Conservation (phyloP, 2,797 vertebrate species). For the Sebastes variabilis region DNA sequence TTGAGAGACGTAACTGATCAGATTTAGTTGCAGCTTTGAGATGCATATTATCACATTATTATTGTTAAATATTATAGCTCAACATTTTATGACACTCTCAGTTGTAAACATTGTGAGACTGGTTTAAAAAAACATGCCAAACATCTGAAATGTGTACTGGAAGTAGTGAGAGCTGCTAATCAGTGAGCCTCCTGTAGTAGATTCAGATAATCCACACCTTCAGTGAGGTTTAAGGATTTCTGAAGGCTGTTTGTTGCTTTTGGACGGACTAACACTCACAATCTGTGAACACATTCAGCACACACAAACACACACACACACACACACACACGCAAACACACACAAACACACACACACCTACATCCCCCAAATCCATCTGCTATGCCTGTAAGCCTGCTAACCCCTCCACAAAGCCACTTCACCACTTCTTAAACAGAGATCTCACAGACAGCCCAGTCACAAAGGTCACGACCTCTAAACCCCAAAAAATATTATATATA, state of each 20-base stretch:
- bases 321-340: not conserved
- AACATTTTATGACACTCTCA: not conserved
- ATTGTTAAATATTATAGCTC: not conserved
- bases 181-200: too few species aligned
- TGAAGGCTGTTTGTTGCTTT: constrained; percentile 18
- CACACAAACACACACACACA: not conserved
- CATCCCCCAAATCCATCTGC: constrained; percentile 37
- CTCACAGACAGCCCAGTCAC: not conserved
- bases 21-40: too few species aligned
- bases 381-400: constrained; percentile 27
- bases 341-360: not conserved
- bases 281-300: constrained; percentile 6
- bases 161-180: too few species aligned
- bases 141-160: too few species aligned
- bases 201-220: too few species aligned
- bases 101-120: not conserved
- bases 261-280: constrained; percentile 17
- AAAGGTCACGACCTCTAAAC: not conserved
- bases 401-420: constrained; percentile 21
- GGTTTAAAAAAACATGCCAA: too few species aligned
- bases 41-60: not conserved
- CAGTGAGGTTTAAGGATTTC: too few species aligned
- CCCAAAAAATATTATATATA: too few species aligned
- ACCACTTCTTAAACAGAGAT: constrained; percentile 21
- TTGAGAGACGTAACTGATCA: too few species aligned